Base-by-base conservation (phyloP, 2,888 invertebrate genomes). In the Coleophora deauratella region DNA sequence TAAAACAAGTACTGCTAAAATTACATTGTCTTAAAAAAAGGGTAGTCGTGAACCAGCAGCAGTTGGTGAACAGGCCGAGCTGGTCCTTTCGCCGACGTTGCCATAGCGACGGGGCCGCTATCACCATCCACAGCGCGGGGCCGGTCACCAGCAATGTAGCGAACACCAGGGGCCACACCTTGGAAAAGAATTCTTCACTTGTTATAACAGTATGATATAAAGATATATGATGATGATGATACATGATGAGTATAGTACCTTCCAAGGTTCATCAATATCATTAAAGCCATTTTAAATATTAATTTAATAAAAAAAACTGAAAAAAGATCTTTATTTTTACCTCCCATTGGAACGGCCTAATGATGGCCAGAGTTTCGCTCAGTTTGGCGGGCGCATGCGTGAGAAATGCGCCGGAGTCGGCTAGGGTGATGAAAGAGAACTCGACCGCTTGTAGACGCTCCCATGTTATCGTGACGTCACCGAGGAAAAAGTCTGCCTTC, bases 331-430 rank as follows among this genome's bases (percentile, higher is more conserved):
- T 21, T 21, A 21, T 8, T 35, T 57, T 62, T 65, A 90, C 93
- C 75, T 92, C 88, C 87, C 89, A 90, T 43, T 89, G 89, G 57
- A 93, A 93, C 0, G 93, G 93, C 37, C 93, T 82, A 47, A 93
- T 86, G 13, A 93, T 86, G 9, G 92, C 93, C 12, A 93, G 59
- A 0, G 93, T 92, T 61, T 93, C 93, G 52, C 91, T 93, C 1
- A 93, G 73, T 43, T 88, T 88, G 0, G 90, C 89, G 0, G 93
- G 93, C 0, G 92, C 90, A 52, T 93, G 93, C 0, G 93, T 93
- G 1, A 92, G 85, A 59, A 93, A 93, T 0, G 93, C 92, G 0
- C 92, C 93, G 12, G 91, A 92, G 58, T 93, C 93, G 0, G 92
- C 92, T 32, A 93, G 72, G 0, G 93, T 93, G 41, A 92, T 81